phyloP scores from a whole-genome alignment of 2,888 invertebrate species.

The Coenonympha glycerion region DNA sequence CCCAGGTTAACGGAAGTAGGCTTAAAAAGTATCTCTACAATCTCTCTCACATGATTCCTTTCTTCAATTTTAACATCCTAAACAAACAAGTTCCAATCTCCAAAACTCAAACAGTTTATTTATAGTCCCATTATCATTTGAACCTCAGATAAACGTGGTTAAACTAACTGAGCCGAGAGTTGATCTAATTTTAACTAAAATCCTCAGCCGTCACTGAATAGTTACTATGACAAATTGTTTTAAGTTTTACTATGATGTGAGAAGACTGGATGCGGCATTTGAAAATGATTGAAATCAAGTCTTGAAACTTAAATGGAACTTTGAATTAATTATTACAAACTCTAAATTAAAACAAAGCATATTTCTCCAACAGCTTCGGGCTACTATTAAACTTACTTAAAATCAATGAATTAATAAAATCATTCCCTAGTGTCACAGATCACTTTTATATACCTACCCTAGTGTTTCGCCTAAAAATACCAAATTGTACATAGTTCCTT shows the following conservation, averaged over 20 bases:
- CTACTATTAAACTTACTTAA: too few species aligned
- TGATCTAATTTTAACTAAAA: constrained; percentile 14
- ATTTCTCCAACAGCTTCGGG: too few species aligned
- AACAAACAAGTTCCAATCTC: constrained; percentile 11
- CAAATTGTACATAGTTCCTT: too few species aligned
- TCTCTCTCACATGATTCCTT: too few species aligned
- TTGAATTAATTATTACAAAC: background rate
- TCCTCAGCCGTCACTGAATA: background rate
- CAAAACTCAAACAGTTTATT: constrained; percentile 7
- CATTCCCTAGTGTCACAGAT: too few species aligned
- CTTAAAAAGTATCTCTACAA: background rate
- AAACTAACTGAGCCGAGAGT: constrained; percentile 1
- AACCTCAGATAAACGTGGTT: background rate
- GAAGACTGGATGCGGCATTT: background rate
- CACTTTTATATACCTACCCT: too few species aligned
- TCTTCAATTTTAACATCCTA: too few species aligned
- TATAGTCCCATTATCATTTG: constrained; percentile 7
- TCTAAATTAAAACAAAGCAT: too few species aligned
- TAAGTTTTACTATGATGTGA: background rate
- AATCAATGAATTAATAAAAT: too few species aligned
- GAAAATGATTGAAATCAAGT: background rate
- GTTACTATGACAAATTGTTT: constrained; percentile 1
- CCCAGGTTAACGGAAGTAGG: too few species aligned
- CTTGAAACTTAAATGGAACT: background rate
- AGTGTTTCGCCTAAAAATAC: too few species aligned